Conservation (phyloP, 2,888 invertebrate species). For the Acanthosepion pharaonis region DNA sequence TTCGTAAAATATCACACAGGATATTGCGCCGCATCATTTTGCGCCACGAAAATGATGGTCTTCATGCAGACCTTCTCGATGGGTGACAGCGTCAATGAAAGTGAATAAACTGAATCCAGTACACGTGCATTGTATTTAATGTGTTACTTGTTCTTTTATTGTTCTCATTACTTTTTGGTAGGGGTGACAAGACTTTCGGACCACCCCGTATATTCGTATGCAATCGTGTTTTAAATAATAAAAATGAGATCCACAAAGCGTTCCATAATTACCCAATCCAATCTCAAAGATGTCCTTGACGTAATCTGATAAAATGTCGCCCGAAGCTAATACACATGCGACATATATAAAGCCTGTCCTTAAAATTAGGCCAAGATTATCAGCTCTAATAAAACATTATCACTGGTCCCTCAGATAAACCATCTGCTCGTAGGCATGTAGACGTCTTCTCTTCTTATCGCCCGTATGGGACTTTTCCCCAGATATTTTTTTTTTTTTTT, state of each 20-base stretch:
- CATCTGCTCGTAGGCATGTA: not conserved
- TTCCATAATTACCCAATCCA: not conserved
- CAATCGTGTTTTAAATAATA: not conserved
- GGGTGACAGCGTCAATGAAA: too few species aligned
- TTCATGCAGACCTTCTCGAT: too few species aligned
- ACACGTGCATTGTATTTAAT: too few species aligned
- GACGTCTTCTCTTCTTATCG: not conserved
- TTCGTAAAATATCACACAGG: too few species aligned
- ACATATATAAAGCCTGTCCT: not conserved
- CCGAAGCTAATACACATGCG: not conserved
- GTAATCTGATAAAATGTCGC: not conserved
- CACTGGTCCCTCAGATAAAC: not conserved
- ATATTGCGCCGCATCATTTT: too few species aligned
- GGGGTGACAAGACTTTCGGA: too few species aligned
- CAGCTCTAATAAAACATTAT: not conserved
- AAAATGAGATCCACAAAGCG: not conserved
- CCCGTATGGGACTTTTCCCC: conserved; percentile 4
- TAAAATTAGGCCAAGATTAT: not conserved
- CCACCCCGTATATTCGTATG: not conserved
- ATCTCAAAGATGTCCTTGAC: not conserved
- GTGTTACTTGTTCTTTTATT: too few species aligned
- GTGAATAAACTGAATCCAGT: too few species aligned
- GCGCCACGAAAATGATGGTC: too few species aligned
- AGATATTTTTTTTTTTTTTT: not conserved
- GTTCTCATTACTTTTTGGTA: too few species aligned